Percentiles rank a stretch among this genome's conserved stretches.
phyloP scores from a whole-genome alignment of 2,888 invertebrate genomes.

The Pogonocherus hispidulus region DNA sequence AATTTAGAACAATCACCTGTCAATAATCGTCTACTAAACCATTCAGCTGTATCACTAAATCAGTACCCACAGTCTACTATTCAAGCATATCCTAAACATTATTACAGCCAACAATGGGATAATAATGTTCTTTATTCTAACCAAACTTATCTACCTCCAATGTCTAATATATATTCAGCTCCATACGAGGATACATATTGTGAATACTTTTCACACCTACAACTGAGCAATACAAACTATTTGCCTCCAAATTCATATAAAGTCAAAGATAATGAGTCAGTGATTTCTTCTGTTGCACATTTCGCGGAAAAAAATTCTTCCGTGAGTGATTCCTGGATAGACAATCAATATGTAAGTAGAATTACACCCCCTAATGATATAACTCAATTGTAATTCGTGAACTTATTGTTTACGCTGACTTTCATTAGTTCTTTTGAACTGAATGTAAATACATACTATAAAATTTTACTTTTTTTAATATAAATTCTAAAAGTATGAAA shows the following conservation, averaged over 20 bases:
- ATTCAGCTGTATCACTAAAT: constrained; percentile 51
- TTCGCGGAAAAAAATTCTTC: background rate
- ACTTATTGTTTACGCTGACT: background rate
- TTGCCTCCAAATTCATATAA: background rate
- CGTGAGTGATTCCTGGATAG: constrained; percentile 12
- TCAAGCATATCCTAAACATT: too few species aligned
- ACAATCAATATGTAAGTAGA: constrained; percentile 5
- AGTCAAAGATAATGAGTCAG: background rate
- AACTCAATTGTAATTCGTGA: constrained; percentile 5
- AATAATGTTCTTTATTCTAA: too few species aligned
- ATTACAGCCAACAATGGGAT: too few species aligned
- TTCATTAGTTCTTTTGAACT: background rate
- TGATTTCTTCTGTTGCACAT: background rate
- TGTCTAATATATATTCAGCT: too few species aligned
- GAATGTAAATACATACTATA: too few species aligned
- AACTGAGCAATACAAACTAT: background rate
- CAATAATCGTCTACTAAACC: constrained; percentile 65
- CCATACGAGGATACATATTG: too few species aligned
- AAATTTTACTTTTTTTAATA: too few species aligned
- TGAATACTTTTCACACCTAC: background rate
- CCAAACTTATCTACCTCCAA: too few species aligned
- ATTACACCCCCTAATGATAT: constrained; percentile 13
- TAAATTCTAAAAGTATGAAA: too few species aligned
- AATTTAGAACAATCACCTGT: constrained; percentile 60
- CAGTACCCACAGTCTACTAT: constrained; percentile 43